phyloP scores from a whole-genome alignment of 2,888 invertebrate species.

The Apamea crenata region DNA sequence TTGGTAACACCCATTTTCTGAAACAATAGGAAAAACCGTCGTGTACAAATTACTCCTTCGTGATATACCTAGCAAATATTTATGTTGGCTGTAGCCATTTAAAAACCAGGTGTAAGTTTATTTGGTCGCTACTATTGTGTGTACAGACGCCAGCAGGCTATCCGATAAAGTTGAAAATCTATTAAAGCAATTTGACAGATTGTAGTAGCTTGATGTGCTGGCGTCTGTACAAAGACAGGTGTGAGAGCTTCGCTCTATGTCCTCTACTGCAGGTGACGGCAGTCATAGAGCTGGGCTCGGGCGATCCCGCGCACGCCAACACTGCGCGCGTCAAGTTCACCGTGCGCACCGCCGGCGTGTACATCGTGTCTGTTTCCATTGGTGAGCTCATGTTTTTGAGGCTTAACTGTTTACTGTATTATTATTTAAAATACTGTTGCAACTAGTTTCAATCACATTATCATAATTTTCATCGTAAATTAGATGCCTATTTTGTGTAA shows the following conservation, averaged over 20 bases:
- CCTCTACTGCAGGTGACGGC: conserved; percentile 92
- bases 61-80: too few species aligned
- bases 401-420: not conserved
- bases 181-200: too few species aligned
- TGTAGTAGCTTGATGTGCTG: too few species aligned
- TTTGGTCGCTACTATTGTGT: not conserved
- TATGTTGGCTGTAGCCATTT: too few species aligned
- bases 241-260: conserved; percentile 40
- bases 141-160: too few species aligned
- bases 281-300: conserved; percentile 96
- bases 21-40: not conserved
- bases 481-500: too few species aligned
- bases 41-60: not conserved
- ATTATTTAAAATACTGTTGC: not conserved
- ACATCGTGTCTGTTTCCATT: conserved; percentile 93
- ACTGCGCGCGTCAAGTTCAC: conserved; percentile 97
- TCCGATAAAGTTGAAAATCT: too few species aligned
- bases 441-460: not conserved
- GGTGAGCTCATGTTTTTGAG: not conserved
- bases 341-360: conserved; percentile 97
- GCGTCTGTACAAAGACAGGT: conserved; percentile 14
- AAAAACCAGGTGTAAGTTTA: not conserved
- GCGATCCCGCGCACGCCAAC: conserved; percentile 96
- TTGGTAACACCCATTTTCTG: not conserved
- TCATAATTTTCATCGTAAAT: too few species aligned